These are phyloP conservation scores for Ariolimax columbianus DNA, from an alignment of 2,888 invertebrate species.

Conservation along the genomic window DNA sequence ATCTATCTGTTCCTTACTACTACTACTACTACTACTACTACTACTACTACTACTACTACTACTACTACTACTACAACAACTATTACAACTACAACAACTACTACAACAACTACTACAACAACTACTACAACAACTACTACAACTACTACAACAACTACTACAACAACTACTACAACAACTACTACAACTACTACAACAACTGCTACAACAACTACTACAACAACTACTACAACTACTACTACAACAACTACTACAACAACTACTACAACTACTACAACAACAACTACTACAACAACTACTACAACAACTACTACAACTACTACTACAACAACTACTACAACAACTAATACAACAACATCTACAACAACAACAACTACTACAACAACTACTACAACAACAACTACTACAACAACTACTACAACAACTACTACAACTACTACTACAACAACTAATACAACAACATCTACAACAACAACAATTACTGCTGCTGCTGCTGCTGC, in stretches of 20 bases:
- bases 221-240: slow-evolving; percentile 49
- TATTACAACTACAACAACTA: slow-evolving; percentile 24
- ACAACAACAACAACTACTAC: neutral
- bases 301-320: slow-evolving; percentile 26
- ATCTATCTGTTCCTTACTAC: too few species aligned
- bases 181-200: slow-evolving; percentile 31
- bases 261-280: slow-evolving; percentile 52
- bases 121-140: neutral
- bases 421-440: neutral
- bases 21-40: neutral
- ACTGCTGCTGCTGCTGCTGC: too few species aligned
- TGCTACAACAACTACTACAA: too few species aligned
- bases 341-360: neutral
- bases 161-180: slow-evolving; percentile 43
- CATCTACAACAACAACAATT: too few species aligned
- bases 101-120: neutral
- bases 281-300: slow-evolving; percentile 48
- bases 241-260: slow-evolving; percentile 52
- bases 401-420: neutral
- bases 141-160: neutral
- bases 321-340: neutral
- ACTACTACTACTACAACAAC: slow-evolving; percentile 41
- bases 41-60: slow-evolving; percentile 40
- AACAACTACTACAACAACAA: neutral
- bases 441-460: neutral